Evolutionary conservation across 1,140 invertebrate genomes (phyloP).

Genomic region (Seison nebaliae): DNA sequence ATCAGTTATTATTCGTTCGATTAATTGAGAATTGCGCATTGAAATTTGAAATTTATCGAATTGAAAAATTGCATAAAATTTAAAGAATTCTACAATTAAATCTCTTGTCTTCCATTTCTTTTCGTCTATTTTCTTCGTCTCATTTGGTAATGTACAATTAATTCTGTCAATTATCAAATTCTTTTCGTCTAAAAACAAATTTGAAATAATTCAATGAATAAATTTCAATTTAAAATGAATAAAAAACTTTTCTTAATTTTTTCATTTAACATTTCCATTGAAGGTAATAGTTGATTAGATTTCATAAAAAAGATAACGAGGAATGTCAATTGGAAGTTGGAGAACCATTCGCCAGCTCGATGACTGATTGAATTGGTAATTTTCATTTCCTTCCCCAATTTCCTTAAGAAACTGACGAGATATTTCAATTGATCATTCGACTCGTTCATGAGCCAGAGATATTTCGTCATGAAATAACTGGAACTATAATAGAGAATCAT

Average conservation of each 20-base stretch:
- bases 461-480: neutral
- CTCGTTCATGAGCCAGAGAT: neutral
- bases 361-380: neutral
- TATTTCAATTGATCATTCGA: neutral
- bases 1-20: too few species aligned
- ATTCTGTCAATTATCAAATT: too few species aligned
- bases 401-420: neutral
- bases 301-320: neutral
- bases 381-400: neutral
- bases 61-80: too few species aligned
- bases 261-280: neutral
- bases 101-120: too few species aligned
- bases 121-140: too few species aligned
- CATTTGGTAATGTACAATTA: too few species aligned
- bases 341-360: neutral
- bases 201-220: neutral
- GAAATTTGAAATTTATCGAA: too few species aligned
- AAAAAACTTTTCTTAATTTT: neutral
- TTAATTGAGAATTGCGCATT: too few species aligned
- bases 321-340: conserved; percentile 1
- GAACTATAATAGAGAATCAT: neutral
- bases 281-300: neutral
- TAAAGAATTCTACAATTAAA: too few species aligned
- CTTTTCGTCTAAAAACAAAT: neutral
- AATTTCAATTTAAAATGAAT: neutral